phyloP scores from a whole-genome alignment of 2,888 invertebrate genomes.

The Julus scanicus region DNA sequence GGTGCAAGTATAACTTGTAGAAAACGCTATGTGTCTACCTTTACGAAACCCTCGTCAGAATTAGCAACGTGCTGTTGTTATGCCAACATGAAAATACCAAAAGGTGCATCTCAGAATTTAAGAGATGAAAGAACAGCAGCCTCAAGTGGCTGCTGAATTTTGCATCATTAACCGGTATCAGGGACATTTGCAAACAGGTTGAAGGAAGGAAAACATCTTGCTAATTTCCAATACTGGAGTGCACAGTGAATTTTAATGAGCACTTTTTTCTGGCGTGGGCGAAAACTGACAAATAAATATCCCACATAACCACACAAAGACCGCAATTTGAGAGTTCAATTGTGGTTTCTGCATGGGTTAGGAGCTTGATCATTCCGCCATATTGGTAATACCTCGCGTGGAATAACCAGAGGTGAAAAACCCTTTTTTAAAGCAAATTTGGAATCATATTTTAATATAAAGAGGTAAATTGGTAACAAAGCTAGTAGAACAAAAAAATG shows the following conservation, averaged over 20 bases:
- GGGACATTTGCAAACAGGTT: neutral
- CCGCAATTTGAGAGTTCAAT: neutral
- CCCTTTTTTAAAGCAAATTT: too few relatives aligned
- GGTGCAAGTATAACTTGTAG: neutral
- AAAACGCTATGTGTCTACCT: neutral
- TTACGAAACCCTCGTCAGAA: neutral
- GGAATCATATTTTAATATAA: too few relatives aligned
- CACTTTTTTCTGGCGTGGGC: neutral
- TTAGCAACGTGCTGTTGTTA: constrained; percentile 41
- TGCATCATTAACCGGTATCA: neutral
- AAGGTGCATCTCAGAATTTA: neutral
- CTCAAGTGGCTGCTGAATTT: neutral
- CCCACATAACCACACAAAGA: neutral
- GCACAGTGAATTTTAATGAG: neutral
- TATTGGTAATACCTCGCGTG: neutral
- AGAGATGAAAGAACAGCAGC: neutral
- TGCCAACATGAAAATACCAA: neutral
- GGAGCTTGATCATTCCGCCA: neutral
- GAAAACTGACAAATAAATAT: neutral
- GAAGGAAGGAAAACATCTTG: neutral
- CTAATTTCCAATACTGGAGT: neutral
- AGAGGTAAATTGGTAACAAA: too few relatives aligned
- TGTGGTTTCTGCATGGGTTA: neutral
- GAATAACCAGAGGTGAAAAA: too few relatives aligned
- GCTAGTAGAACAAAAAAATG: too few relatives aligned